Base-by-base conservation (phyloP, 2,888 invertebrate species). In the Chrysopilus asiliformis region DNA sequence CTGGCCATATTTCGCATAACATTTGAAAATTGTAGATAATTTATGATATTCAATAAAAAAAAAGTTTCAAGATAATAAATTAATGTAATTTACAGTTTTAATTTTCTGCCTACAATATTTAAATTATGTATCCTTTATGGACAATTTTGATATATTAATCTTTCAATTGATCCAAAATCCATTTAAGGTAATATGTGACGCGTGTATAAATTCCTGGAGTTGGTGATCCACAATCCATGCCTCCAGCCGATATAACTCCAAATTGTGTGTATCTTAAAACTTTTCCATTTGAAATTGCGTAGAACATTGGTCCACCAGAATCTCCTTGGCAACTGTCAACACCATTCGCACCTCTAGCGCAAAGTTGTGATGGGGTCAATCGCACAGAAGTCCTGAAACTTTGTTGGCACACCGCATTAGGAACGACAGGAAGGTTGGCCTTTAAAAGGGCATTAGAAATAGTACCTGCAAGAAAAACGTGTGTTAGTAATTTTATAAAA, bases 181-280 rank as follows among this genome's bases (percentile, higher is more conserved):
- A 76, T 25, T 61, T 61, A 4, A 74, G 48, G 48, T 67, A 70
- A 37, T 64, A 50, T 1, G 64, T 41, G 1, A 71, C 62, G 2
- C 64, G 68, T 1, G 71, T 56, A 49, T 72, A 76, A 4, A 76
- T 66, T 1, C 68, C 74, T 0, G 75, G 75, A 6, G 46, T 38
- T 60, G 36, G 57, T 14, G 36, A 54, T 1, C 24, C 27, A 47
- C 78, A 79, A 2, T 61, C 52, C 0, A 56, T 53, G 1, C 72
- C 69, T 0, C 78, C 78, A 44, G 71, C 71, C 0, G 76, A 76
- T 1, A 78, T 77, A 1, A 78, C 55, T 4, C 79, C 79, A 32
- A 51, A 58, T 39, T 60, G 60, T 3, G 58, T 43, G 16, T 45
- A 53, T 6, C 54, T 53, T 4, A 37, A 34, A 4, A 43, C 44